Evolutionary conservation across 2,113 vertebrate genomes (phyloP).

Genomic region (Balaeniceps rex): DNA sequence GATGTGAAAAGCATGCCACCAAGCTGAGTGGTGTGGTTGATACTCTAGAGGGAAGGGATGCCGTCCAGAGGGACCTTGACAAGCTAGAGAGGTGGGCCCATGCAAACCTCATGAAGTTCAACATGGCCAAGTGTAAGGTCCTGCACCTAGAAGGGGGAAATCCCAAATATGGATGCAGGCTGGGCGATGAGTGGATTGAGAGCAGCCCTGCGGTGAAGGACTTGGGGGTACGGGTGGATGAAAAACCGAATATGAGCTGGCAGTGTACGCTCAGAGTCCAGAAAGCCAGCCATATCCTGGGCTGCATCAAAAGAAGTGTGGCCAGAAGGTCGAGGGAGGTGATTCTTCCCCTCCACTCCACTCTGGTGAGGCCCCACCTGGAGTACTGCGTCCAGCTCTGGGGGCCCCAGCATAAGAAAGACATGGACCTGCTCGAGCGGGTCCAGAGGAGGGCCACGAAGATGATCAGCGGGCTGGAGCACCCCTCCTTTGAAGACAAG

Average conservation of each 20-base stretch:
- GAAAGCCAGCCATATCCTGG: background rate
- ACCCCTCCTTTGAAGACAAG: background rate
- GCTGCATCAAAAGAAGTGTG: background rate
- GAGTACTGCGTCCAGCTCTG: background rate
- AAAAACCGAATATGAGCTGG: background rate
- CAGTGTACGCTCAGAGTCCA: too few relatives aligned
- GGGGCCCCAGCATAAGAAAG: too few relatives aligned
- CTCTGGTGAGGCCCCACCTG: background rate
- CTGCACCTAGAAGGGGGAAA: background rate
- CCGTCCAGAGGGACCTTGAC: background rate
- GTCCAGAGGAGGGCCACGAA: background rate
- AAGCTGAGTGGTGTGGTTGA: background rate
- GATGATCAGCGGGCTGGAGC: background rate
- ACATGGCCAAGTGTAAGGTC: background rate
- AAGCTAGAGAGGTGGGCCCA: background rate
- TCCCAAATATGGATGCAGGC: background rate
- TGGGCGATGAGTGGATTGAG: background rate
- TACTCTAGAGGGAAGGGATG: background rate
- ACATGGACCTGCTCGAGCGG: rapidly evolving
- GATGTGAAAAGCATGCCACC: background rate
- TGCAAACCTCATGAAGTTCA: background rate
- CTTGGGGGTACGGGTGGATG: background rate
- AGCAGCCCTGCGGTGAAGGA: background rate
- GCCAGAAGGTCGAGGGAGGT: background rate
- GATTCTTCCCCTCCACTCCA: background rate